Evolutionary conservation across 2,113 vertebrate genomes (phyloP).

Genomic region (Isichthys henryi): DNA sequence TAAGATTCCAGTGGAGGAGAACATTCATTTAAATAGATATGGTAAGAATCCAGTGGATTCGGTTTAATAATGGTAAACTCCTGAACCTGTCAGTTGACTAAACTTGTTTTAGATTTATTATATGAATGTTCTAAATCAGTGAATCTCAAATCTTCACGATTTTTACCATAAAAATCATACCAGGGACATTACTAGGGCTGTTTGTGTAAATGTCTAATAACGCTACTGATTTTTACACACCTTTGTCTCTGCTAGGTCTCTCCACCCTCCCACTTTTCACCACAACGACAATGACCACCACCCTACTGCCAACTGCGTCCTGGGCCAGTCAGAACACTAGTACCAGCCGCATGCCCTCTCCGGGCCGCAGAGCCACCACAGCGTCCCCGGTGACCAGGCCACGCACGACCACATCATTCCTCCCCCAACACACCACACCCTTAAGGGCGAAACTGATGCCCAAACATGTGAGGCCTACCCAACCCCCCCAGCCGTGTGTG

Average conservation of each 20-base stretch:
- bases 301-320: slow-evolving; percentile 37
- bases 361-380: slow-evolving; percentile 41
- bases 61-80: slow-evolving; percentile 43
- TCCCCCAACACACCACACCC: background rate
- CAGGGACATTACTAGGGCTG: background rate
- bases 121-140: background rate
- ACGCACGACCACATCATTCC: slow-evolving; percentile 29
- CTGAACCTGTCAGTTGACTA: background rate
- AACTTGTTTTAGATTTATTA: background rate
- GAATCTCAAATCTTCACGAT: background rate
- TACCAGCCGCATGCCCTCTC: slow-evolving; percentile 29
- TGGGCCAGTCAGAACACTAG: slow-evolving; percentile 42
- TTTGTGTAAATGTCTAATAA: background rate
- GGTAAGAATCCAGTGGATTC: too few relatives aligned
- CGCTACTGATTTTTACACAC: background rate
- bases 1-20: too few relatives aligned
- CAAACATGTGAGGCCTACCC: slow-evolving; percentile 23
- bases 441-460: slow-evolving; percentile 9
- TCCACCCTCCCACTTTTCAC: slow-evolving; percentile 63
- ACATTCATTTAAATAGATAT: too few relatives aligned
- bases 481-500: slow-evolving; percentile 60
- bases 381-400: slow-evolving; percentile 18
- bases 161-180: background rate
- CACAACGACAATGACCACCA: slow-evolving; percentile 46
- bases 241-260: slow-evolving; percentile 45